Evolutionary conservation across 2,797 vertebrate species (phyloP), one percentile per base, ranked within the genome.

Genomic region (Leuciscus waleckii): DNA sequence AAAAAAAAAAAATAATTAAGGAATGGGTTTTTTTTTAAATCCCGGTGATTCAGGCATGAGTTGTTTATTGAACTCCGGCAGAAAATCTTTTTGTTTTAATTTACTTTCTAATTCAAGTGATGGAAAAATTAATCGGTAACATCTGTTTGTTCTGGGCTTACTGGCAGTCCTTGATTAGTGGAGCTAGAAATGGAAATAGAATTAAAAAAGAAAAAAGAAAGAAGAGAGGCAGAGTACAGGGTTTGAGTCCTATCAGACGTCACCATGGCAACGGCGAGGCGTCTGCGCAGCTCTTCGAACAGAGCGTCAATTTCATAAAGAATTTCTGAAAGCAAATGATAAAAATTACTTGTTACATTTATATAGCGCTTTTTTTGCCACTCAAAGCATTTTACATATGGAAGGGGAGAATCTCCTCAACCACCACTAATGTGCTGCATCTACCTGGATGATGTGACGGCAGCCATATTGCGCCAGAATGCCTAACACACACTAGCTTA

Each of bases 161-260:
- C 92, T 93, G 93, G 92, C 93, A 92, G 87, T 85, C 93, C 94
- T 93, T 94, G 95, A 95, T 96, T 95, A 93, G 94, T 92, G 91
- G 92, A 91, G 91, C 93, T 93, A 81, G 85, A 86, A 88, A 90
- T 85, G 86, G 75, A 90, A 90, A 89, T 87, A 85, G 85, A 87
- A 89, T 74, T 21, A 79, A 75, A 83, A 46, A 71, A 37, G 46
- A 82, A 79, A 79, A 46, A 71, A 37, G 46, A 82, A 79, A 79
- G 32, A 46, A 69, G 61, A 67, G 82, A 83, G 85, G 76, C 69
- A 73, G 76, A 83, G 61, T 73, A 23, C 86, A 88, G 63, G 76
- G 78, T 90, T 87, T 68, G 84, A 89, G 85, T 88, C 82, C 76
- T 78, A 90, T 79, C 75, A 85, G 81, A 79, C 37, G 82, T 90